phyloP scores from a whole-genome alignment of 2,888 invertebrate species.

The Pseudolycoriella hygida region DNA sequence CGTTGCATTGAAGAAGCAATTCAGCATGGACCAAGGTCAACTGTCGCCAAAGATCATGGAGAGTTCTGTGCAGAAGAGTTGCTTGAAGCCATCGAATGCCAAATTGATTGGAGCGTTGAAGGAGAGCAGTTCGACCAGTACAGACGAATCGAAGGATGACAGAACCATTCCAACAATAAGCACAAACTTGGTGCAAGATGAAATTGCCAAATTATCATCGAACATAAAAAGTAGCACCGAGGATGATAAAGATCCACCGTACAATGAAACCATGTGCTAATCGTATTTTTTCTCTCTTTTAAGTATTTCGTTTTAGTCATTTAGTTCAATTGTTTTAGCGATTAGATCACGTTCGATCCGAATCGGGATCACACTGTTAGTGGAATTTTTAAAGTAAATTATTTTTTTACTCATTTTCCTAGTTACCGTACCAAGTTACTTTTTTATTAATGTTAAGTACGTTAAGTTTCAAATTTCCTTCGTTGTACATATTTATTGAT shows the following conservation, averaged over 20 bases:
- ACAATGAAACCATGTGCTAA: slow-evolving; percentile 31
- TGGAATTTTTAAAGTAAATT: too few species aligned
- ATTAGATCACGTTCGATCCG: background rate
- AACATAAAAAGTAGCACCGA: slow-evolving; percentile 30
- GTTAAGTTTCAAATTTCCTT: too few species aligned
- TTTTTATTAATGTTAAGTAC: too few species aligned
- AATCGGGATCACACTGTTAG: background rate
- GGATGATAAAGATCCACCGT: slow-evolving; percentile 27
- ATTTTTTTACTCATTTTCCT: too few species aligned
- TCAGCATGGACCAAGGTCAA: slow-evolving; percentile 28
- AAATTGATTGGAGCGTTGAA: slow-evolving; percentile 15
- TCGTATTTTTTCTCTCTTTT: slow-evolving; percentile 8
- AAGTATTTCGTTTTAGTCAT: background rate
- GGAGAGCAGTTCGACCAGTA: slow-evolving; percentile 29
- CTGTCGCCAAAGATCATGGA: slow-evolving; percentile 15
- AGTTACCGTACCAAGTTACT: too few species aligned
- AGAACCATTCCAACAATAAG: slow-evolving; percentile 25
- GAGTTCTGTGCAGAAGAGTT: background rate
- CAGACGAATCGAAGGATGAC: slow-evolving; percentile 27
- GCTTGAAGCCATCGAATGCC: slow-evolving; percentile 5
- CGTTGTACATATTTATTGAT: too few species aligned
- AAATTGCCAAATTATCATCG: slow-evolving; percentile 29
- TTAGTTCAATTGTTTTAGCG: background rate
- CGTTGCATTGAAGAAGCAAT: slow-evolving; percentile 24
- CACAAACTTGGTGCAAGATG: slow-evolving; percentile 28